Conservation (phyloP, 2,113 vertebrate species). For the Megaceryle torquata region DNA sequence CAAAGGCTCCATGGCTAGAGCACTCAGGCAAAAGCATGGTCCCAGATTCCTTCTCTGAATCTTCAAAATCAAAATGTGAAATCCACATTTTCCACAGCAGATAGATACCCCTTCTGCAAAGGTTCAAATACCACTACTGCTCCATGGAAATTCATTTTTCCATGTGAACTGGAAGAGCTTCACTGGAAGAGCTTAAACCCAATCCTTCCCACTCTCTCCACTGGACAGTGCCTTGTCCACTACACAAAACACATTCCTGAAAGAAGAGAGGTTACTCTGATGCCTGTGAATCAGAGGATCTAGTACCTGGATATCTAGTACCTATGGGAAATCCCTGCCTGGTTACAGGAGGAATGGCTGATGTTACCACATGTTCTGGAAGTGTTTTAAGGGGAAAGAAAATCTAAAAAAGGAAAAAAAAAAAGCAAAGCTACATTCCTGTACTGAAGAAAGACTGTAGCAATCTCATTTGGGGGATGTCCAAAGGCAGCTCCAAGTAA, state of each 20-base stretch:
- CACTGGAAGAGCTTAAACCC: not conserved
- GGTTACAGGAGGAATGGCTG: not conserved
- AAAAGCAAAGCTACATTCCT: accelerated
- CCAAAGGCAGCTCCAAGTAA: not conserved
- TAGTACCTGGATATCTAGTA: not conserved
- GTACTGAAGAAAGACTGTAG: not conserved
- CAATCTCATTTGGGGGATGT: not conserved
- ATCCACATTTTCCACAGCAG: not conserved
- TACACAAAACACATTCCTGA: not conserved
- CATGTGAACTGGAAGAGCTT: not conserved
- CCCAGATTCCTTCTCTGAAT: not conserved
- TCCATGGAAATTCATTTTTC: not conserved
- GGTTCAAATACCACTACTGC: not conserved
- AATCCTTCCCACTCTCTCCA: not conserved
- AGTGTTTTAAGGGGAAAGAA: not conserved
- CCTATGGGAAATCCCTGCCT: not conserved
- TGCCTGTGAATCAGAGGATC: not conserved
- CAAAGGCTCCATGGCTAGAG: not conserved
- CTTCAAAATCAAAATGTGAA: not conserved
- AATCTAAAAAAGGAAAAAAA: not conserved
- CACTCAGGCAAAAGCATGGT: not conserved
- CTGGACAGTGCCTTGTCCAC: not conserved
- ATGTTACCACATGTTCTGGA: not conserved
- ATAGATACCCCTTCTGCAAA: not conserved
- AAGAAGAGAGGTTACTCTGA: not conserved